Evolutionary conservation across 2,797 vertebrate species (phyloP).

Genomic region (Lithobates pipiens): DNA sequence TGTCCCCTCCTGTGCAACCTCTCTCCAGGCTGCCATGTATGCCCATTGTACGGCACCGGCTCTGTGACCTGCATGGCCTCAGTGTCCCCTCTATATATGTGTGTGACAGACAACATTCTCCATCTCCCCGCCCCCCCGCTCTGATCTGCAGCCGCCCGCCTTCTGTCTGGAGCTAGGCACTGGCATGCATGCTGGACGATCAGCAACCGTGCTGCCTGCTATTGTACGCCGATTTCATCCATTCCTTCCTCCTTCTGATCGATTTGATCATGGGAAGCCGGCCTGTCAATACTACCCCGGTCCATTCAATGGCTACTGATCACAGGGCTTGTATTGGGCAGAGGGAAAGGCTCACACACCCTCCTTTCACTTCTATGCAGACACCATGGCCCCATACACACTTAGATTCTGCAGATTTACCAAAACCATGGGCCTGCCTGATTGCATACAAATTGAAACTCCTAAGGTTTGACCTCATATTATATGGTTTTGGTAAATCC

Average conservation of each 20-base stretch:
- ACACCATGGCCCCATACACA: not conserved
- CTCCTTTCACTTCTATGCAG: slow-evolving; percentile 40
- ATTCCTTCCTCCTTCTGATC: not conserved
- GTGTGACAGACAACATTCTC: slow-evolving; percentile 28
- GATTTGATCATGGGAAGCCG: not conserved
- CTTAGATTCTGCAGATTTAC: too few species aligned
- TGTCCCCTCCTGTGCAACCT: not conserved
- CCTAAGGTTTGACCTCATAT: too few species aligned
- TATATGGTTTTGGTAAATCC: too few species aligned
- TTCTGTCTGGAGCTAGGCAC: slow-evolving; percentile 28
- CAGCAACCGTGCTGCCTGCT: not conserved
- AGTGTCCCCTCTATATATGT: not conserved
- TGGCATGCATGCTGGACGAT: not conserved
- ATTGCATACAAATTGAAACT: too few species aligned
- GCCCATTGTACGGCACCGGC: slow-evolving; percentile 13
- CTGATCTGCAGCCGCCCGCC: slow-evolving; percentile 29
- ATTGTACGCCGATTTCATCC: not conserved
- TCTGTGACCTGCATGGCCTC: slow-evolving; percentile 29
- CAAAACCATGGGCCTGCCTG: too few species aligned
- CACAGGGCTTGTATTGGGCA: slow-evolving; percentile 15
- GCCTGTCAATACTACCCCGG: not conserved
- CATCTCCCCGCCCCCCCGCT: slow-evolving; percentile 43
- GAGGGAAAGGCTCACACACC: not conserved
- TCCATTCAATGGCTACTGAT: not conserved
- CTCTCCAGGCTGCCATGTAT: not conserved